Conservation (phyloP, 2,797 vertebrate genomes). For the Chrysocyon brachyurus region DNA sequence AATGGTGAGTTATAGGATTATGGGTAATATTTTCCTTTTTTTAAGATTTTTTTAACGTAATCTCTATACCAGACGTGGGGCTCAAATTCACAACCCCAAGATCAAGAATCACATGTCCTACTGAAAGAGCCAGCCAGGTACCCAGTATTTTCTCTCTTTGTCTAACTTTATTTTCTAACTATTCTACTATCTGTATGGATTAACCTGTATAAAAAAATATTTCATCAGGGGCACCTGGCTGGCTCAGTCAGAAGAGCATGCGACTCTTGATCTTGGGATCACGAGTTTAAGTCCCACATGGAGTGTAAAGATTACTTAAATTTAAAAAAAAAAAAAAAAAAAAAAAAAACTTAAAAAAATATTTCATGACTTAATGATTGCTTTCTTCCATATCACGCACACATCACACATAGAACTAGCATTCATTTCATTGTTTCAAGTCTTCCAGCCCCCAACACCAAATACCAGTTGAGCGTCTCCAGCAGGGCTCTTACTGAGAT, state of each 20-base stretch:
- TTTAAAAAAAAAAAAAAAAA: not conserved
- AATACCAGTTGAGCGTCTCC: constrained; percentile 3
- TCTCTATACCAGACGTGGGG: not conserved
- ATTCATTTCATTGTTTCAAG: constrained; percentile 52
- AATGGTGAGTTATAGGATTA: not conserved
- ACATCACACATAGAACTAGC: not conserved
- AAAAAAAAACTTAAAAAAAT: not conserved
- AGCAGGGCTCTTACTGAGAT: not conserved
- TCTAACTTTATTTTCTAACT: constrained; percentile 34
- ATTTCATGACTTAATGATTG: constrained; percentile 17
- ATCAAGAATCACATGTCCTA: not conserved
- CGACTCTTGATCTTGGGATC: not conserved
- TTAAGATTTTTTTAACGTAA: not conserved
- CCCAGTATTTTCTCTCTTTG: constrained; percentile 31
- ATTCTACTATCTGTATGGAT: not conserved
- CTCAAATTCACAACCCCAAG: not conserved
- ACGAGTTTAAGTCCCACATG: not conserved
- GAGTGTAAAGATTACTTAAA: not conserved
- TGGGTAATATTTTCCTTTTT: constrained; percentile 12
- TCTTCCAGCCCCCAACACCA: not conserved
- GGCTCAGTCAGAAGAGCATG: not conserved
- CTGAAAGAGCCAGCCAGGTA: not conserved
- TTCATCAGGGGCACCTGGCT: not conserved
- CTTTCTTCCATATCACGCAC: constrained; percentile 7
- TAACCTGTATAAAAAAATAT: not conserved